phyloP scores from a whole-genome alignment of 2,113 vertebrate species.

The Petromus typicus region DNA sequence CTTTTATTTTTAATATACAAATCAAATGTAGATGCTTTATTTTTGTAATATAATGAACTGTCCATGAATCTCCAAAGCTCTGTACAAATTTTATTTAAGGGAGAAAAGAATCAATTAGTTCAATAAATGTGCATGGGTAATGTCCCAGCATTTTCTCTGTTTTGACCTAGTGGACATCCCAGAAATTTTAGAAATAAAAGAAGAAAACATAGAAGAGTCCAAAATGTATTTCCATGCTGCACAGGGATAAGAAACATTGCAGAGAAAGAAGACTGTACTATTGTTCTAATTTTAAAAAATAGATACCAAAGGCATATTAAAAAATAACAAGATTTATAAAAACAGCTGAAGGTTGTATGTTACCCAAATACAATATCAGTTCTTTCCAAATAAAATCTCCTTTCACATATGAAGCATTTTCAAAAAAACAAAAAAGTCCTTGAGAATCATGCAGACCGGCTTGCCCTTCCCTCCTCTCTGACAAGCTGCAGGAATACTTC shows the following conservation, averaged over 20 bases:
- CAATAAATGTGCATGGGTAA: conserved; percentile 57
- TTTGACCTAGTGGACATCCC: conserved; percentile 27
- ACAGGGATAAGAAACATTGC: conserved; percentile 72
- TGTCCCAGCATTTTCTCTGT: conserved; percentile 43
- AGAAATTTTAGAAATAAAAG: conserved; percentile 74
- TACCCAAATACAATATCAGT: conserved; percentile 81
- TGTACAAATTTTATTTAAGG: conserved; percentile 65
- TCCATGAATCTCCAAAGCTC: conserved; percentile 60
- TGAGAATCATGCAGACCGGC: conserved; percentile 81
- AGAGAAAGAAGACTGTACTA: conserved; percentile 53
- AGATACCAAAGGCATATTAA: conserved; percentile 79
- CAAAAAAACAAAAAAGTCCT: conserved; percentile 71
- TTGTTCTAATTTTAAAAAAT: conserved; percentile 82
- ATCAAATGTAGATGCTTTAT: conserved; percentile 60
- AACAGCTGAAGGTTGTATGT: conserved; percentile 80
- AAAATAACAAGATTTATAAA: conserved; percentile 83
- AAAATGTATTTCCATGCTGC: conserved; percentile 73
- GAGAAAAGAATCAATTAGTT: conserved; percentile 50
- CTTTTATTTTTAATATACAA: conserved; percentile 64
- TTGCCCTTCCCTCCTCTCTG: conserved; percentile 79
- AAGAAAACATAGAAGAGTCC: conserved; percentile 24
- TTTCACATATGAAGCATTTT: conserved; percentile 78
- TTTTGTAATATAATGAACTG: conserved; percentile 25
- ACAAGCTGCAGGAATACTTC: conserved; percentile 86
- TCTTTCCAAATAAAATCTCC: conserved; percentile 82